Evolutionary conservation across 2,888 invertebrate species (phyloP).

Genomic region (Ophraella communa): DNA sequence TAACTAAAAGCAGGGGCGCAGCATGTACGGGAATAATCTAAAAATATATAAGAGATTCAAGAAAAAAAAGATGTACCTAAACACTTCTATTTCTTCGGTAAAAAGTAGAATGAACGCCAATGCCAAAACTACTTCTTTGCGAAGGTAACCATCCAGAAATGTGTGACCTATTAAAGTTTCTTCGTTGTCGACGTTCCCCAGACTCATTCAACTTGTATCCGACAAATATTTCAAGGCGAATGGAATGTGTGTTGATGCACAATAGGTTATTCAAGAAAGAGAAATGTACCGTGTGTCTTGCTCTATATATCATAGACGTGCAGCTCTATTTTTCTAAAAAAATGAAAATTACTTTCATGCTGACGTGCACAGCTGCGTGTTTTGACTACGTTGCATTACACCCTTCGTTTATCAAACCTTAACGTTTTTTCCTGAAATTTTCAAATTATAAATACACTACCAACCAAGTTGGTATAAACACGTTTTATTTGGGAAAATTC

Average conservation of each 20-base stretch:
- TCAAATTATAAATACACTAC: no score
- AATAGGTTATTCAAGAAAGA: slow-evolving; percentile 23
- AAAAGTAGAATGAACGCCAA: no score
- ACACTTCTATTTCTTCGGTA: background rate
- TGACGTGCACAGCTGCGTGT: background rate
- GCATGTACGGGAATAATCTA: no score
- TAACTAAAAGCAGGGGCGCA: slow-evolving; percentile 3
- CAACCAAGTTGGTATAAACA: no score
- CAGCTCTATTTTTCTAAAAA: background rate
- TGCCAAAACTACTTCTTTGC: background rate
- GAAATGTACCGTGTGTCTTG: background rate
- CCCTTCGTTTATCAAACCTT: no score
- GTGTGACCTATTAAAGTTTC: slow-evolving; percentile 46
- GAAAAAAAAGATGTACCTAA: no score
- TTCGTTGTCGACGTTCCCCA: slow-evolving; percentile 37
- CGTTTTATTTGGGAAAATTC: no score
- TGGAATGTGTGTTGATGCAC: slow-evolving; percentile 43
- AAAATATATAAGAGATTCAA: no score
- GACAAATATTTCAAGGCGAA: slow-evolving; percentile 40
- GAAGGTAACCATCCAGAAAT: slow-evolving; percentile 31
- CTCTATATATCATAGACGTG: slow-evolving; percentile 1
- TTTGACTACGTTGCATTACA: background rate
- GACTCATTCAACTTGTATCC: slow-evolving; percentile 32
- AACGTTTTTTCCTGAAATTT: no score
- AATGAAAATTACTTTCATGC: background rate